These are phyloP conservation scores for Istiophorus platypterus DNA, from an alignment of 2,113 vertebrate genomes.

Conservation along the genomic window DNA sequence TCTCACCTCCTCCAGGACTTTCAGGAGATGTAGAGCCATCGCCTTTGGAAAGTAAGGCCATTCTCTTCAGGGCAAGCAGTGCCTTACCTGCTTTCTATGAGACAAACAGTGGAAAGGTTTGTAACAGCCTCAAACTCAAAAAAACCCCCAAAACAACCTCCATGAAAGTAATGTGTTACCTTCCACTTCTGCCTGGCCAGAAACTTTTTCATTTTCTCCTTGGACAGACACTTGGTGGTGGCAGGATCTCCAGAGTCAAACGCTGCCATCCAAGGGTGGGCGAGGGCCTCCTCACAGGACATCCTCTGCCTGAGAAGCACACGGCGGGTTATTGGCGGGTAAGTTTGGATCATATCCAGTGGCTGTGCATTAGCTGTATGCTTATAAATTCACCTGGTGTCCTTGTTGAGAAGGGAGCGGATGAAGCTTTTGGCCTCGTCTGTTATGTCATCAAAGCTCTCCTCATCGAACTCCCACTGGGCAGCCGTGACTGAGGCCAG, in stretches of 20 bases:
- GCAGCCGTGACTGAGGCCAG: slow-evolving; percentile 87
- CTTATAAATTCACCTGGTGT: slow-evolving; percentile 76
- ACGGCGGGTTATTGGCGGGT: neutral
- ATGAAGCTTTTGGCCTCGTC: slow-evolving; percentile 89
- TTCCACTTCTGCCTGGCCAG: slow-evolving; percentile 90
- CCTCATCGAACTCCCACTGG: slow-evolving; percentile 88
- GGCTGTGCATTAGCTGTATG: neutral
- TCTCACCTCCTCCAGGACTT: slow-evolving; percentile 74
- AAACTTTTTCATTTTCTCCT: slow-evolving; percentile 90
- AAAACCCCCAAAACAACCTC: too few species aligned
- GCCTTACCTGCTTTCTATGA: slow-evolving; percentile 91
- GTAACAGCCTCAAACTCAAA: neutral
- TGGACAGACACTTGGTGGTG: slow-evolving; percentile 83
- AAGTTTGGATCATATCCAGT: neutral
- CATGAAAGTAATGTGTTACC: too few species aligned
- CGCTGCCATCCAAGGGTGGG: slow-evolving; percentile 87
- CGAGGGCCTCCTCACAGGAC: slow-evolving; percentile 81
- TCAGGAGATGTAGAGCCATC: slow-evolving; percentile 62
- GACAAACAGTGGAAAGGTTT: neutral
- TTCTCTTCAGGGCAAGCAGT: slow-evolving; percentile 88
- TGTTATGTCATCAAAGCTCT: slow-evolving; percentile 87
- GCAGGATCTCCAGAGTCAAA: slow-evolving; percentile 64
- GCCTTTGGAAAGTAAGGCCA: slow-evolving; percentile 83
- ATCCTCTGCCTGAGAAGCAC: slow-evolving; percentile 81
- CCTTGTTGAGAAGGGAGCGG: slow-evolving; percentile 86